Percentiles rank a stretch among this genome's conserved stretches.
These are phyloP conservation scores for Polylopha cassiicola DNA, from an alignment of 2,888 invertebrate genomes.

Conservation along the genomic window DNA sequence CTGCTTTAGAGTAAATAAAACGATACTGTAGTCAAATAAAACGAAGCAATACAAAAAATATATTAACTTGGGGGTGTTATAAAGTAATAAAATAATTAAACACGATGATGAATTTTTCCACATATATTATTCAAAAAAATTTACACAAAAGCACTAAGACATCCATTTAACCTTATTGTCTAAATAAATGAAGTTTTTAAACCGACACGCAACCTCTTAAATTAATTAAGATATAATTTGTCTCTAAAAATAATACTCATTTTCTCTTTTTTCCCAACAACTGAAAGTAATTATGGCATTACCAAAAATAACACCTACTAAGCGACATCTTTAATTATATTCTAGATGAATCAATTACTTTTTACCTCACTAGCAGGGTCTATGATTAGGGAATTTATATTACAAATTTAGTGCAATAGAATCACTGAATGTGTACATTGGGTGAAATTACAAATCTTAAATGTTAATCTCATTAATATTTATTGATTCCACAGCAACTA, in stretches of 20 bases:
- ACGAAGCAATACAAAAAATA: too few species aligned
- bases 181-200: slow-evolving; percentile 75
- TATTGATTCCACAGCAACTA: slow-evolving; percentile 18
- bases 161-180: slow-evolving; percentile 77
- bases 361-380: slow-evolving; percentile 50
- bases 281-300: slow-evolving; percentile 65
- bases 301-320: slow-evolving; percentile 64
- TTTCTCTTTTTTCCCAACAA: slow-evolving; percentile 53
- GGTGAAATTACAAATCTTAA: slow-evolving; percentile 58
- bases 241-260: slow-evolving; percentile 76
- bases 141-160: slow-evolving; percentile 79
- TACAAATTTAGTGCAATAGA: slow-evolving; percentile 68
- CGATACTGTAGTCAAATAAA: too few species aligned
- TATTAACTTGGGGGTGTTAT: background rate
- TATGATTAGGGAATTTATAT: slow-evolving; percentile 60
- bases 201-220: slow-evolving; percentile 72
- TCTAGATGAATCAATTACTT: slow-evolving; percentile 53
- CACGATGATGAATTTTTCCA: slow-evolving; percentile 56
- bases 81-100: slow-evolving; percentile 26
- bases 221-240: slow-evolving; percentile 70
- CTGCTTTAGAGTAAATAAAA: too few species aligned
- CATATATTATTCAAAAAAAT: slow-evolving; percentile 78
- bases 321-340: slow-evolving; percentile 56
- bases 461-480: slow-evolving; percentile 42
- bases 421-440: slow-evolving; percentile 63